Evolutionary conservation across 2,888 invertebrate species (phyloP), one percentile per base, ranked within the genome.

Genomic region (Trichacis sp.): DNA sequence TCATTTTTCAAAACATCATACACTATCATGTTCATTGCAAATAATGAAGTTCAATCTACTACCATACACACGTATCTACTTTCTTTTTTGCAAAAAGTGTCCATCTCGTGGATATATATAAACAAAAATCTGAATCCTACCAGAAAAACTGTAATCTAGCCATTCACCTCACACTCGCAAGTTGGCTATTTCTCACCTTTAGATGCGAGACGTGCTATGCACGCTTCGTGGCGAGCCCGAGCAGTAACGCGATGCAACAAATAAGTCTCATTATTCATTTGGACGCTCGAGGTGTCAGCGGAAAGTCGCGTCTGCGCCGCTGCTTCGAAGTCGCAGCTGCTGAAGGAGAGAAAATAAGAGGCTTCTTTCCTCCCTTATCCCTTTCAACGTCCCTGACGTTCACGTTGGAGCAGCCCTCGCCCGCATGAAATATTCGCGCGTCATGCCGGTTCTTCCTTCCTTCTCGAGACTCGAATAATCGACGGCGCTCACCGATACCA

Each of bases 241-340:
- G 42, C 42, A 55, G 62, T 56, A 58, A 60, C 68, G 66, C 69
- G 73, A 70, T 73, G 71, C 72, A 76, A 78, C 78, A 77, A 78
- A 78, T 77, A 78, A 78, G 74, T 73, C 62, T 70, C 73, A 78
- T 78, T 78, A 77, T 78, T 78, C 77, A 76, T 77, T 76, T 73
- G 70, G 74, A 77, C 75, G 72, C 74, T 76, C 69, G 74, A 74
- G 69, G 70, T 77, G 78, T 77, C 78, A 73, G 76, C 71, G 73
- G 74, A 75, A 74, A 75, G 76, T 77, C 70, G 70, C 74, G 74
- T 71, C 70, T 71, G 55, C 71, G 70, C 64, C 50, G 62, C 18
- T 51, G 63, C 50, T 64, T 53, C 45, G 48, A 48, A 1, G 43
- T 43, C 40, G 30, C 24, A 53, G 53, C 50, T 19, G 14, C 20